phyloP scores from a whole-genome alignment of 2,797 vertebrate species.

The Ispidina picta region DNA sequence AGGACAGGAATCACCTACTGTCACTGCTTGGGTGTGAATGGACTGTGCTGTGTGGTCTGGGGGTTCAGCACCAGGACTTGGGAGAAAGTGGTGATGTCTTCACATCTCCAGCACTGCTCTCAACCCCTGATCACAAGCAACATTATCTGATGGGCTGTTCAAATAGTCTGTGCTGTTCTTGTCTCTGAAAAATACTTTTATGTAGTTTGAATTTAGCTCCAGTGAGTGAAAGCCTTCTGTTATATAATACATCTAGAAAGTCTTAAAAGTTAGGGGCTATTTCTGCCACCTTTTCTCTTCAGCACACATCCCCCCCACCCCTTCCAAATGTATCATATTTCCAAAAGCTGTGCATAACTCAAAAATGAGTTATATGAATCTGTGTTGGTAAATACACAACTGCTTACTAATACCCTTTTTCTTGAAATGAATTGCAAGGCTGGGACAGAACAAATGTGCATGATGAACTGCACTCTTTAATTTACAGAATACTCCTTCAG shows the following conservation, averaged over 20 bases:
- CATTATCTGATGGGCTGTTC: background rate
- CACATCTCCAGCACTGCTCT: background rate
- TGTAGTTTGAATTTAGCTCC: background rate
- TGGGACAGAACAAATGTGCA: background rate
- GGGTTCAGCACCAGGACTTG: background rate
- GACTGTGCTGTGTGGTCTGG: fast-evolving
- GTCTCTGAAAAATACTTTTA: background rate
- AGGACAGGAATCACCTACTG: background rate
- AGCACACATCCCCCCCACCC: too few species aligned
- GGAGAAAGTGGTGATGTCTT: background rate
- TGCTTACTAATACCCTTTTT: background rate
- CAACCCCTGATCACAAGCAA: background rate
- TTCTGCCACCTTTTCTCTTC: fast-evolving
- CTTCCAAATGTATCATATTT: background rate
- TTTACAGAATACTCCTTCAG: constrained; percentile 13
- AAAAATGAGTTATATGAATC: background rate
- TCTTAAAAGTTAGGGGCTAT: background rate
- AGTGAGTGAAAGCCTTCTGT: background rate
- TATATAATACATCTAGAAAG: background rate
- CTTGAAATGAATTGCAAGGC: background rate
- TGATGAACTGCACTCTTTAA: background rate
- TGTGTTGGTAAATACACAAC: background rate
- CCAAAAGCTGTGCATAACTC: background rate
- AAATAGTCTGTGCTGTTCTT: background rate
- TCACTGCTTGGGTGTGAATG: fast-evolving